phyloP scores from a whole-genome alignment of 2,888 invertebrate genomes.

The Dorcus hopei region DNA sequence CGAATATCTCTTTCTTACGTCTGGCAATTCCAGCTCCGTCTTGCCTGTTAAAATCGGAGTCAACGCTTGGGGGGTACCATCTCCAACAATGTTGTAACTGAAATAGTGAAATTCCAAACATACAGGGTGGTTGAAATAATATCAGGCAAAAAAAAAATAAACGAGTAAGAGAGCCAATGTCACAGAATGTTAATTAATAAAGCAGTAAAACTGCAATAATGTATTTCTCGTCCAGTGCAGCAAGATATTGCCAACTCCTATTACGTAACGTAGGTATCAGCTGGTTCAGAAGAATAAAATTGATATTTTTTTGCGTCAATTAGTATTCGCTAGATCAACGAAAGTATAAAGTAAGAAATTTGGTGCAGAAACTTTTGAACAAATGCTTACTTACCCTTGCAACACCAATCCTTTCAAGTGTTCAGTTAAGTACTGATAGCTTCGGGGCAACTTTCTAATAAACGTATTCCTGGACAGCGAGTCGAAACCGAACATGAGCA shows the following conservation, averaged over 20 bases:
- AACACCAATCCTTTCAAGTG: conserved; percentile 62
- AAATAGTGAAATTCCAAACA: conserved; percentile 13
- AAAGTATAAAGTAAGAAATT: too few relatives aligned
- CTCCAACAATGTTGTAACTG: conserved; percentile 76
- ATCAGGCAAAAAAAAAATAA: not conserved
- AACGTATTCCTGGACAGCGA: conserved; percentile 82
- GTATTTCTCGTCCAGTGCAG: too few relatives aligned
- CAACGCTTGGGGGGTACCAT: conserved; percentile 82
- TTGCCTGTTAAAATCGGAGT: conserved; percentile 85
- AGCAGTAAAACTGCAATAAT: too few relatives aligned
- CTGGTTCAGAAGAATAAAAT: not conserved
- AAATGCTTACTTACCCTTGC: conserved; percentile 59
- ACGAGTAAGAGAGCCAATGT: not conserved
- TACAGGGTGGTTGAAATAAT: too few relatives aligned
- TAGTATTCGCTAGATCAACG: too few relatives aligned
- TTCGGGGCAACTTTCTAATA: conserved; percentile 72
- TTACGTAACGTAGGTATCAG: too few relatives aligned
- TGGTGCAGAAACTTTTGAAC: too few relatives aligned
- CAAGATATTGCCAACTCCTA: too few relatives aligned
- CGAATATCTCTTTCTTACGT: conserved; percentile 68
- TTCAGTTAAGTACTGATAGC: conserved; percentile 65
- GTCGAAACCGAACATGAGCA: conserved; percentile 85
- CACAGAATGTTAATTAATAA: not conserved
- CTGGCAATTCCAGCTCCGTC: conserved; percentile 83
- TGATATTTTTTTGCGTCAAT: not conserved